phyloP scores from a whole-genome alignment of 2,888 invertebrate species.

The Eupithecia inturbata region DNA sequence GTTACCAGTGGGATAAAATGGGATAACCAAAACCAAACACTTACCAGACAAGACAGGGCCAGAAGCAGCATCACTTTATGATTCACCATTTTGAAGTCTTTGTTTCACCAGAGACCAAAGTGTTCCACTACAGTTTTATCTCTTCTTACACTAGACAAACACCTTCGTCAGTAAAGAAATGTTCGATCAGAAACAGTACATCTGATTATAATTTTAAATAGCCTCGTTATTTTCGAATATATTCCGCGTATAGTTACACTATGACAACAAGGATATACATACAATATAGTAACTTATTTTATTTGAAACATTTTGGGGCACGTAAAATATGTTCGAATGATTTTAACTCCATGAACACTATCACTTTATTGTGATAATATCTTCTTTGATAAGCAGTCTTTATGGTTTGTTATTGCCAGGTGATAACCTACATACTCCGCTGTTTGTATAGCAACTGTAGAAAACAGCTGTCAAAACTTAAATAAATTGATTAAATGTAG shows the following conservation, averaged over 20 bases:
- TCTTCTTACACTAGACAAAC: constrained; percentile 72
- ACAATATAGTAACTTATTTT: background rate
- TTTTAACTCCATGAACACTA: constrained; percentile 52
- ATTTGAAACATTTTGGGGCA: background rate
- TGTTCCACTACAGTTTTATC: constrained; percentile 36
- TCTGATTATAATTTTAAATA: constrained; percentile 3
- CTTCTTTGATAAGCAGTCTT: constrained; percentile 55
- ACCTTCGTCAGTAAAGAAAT: constrained; percentile 70
- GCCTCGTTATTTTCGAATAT: constrained; percentile 11
- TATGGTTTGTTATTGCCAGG: constrained; percentile 55
- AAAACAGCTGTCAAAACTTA: constrained; percentile 42
- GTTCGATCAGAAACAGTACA: constrained; percentile 43
- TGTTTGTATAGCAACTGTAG: constrained; percentile 35
- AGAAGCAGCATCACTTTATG: constrained; percentile 50
- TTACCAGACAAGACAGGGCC: constrained; percentile 59
- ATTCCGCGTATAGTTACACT: background rate
- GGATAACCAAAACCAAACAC: constrained; percentile 46
- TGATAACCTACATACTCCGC: constrained; percentile 62
- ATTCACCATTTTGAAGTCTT: constrained; percentile 60
- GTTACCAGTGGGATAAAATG: background rate
- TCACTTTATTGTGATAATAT: constrained; percentile 40
- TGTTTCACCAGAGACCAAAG: constrained; percentile 8
- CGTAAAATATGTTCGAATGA: constrained; percentile 50
- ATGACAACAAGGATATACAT: too few relatives aligned
- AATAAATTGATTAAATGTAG: constrained; percentile 16